These are phyloP conservation scores for Morinoia aosen DNA, from an alignment of 2,888 invertebrate genomes.

Conservation along the genomic window DNA sequence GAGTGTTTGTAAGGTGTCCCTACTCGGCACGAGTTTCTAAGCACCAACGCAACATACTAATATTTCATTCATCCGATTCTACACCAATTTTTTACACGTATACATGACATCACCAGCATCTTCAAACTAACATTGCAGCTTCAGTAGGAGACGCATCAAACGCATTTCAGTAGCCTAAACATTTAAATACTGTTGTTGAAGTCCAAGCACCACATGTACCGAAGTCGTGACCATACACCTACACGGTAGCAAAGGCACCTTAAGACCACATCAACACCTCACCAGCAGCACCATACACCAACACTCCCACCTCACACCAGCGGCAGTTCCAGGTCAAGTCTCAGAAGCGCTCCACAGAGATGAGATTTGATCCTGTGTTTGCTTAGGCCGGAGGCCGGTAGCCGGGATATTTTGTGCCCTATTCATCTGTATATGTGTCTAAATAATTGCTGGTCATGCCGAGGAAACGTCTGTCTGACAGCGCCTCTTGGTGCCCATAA, in stretches of 20 bases:
- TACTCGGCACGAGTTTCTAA: no score
- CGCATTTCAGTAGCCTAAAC: neutral
- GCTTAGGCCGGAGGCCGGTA: neutral
- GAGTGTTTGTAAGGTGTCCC: no score
- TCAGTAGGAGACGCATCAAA: no score
- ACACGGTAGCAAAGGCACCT: neutral
- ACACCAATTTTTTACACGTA: no score
- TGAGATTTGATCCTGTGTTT: neutral
- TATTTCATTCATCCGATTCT: no score
- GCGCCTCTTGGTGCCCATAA: slow-evolving; percentile 9
- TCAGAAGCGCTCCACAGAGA: neutral
- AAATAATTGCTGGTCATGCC: slow-evolving; percentile 40
- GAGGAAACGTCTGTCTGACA: slow-evolving; percentile 34
- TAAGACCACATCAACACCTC: neutral
- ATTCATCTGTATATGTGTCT: slow-evolving; percentile 40
- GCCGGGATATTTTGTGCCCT: neutral
- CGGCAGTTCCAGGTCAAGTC: neutral
- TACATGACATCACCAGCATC: no score
- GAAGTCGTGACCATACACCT: neutral
- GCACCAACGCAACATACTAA: no score
- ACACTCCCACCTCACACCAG: neutral
- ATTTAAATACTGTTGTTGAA: neutral
- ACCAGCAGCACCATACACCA: neutral
- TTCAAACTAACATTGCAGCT: no score
- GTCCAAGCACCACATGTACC: neutral